Evolutionary conservation across 1,140 invertebrate genomes (phyloP).

Genomic region (Mercenaria mercenaria): DNA sequence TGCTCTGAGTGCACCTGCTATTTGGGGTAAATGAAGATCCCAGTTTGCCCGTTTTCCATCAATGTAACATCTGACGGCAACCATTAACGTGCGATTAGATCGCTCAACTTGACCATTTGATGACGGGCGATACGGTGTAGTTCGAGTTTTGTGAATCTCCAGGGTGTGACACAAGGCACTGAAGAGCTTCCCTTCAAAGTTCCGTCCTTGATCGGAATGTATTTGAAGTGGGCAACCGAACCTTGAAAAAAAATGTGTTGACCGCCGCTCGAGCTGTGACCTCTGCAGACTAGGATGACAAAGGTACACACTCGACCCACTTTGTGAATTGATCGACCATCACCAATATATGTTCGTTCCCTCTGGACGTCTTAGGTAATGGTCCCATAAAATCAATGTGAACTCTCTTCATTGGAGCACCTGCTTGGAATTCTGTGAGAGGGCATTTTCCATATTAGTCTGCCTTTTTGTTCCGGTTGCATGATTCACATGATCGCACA

Average conservation of each 20-base stretch:
- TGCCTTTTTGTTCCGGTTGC: slow-evolving; percentile 36
- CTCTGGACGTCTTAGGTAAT: slow-evolving; percentile 58
- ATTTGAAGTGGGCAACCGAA: background rate
- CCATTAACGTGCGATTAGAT: slow-evolving; percentile 66
- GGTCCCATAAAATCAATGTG: background rate
- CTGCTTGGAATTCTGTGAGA: slow-evolving; percentile 10
- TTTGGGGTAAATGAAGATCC: background rate
- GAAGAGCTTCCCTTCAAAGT: background rate
- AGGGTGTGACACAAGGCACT: background rate
- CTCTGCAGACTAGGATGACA: background rate
- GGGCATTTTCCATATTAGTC: background rate
- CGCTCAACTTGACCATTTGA: slow-evolving; percentile 63
- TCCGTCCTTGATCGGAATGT: background rate
- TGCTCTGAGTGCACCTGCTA: background rate
- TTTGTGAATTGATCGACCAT: slow-evolving; percentile 77
- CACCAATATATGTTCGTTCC: slow-evolving; percentile 75
- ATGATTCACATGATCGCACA: slow-evolving; percentile 19
- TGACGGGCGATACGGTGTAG: background rate
- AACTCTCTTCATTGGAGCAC: background rate
- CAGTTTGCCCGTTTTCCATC: background rate
- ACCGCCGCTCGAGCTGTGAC: background rate
- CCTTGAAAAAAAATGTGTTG: background rate
- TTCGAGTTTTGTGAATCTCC: background rate
- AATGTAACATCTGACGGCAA: slow-evolving; percentile 35
- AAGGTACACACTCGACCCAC: background rate